Percentiles rank a stretch among this genome's conserved stretches.
Conservation (phyloP, 2,888 invertebrate species). For the Podotricha telesiphe region DNA sequence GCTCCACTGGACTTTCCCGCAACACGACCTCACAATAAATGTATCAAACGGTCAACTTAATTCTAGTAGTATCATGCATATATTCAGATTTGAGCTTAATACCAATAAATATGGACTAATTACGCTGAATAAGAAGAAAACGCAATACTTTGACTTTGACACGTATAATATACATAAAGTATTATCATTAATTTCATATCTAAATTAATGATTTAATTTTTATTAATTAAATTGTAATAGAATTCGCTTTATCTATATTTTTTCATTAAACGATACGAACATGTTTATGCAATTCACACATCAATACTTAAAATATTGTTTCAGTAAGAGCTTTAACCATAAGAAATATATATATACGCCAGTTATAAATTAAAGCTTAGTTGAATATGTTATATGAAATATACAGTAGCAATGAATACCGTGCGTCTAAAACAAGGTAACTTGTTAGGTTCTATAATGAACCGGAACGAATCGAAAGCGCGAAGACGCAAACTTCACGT, state of each 20-base stretch:
- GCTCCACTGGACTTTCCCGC: constrained; percentile 55
- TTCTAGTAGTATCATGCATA: constrained; percentile 17
- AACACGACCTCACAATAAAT: constrained; percentile 47
- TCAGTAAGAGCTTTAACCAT: too few species aligned
- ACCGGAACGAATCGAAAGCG: constrained; percentile 43
- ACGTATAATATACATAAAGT: too few species aligned
- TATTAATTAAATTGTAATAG: too few species aligned
- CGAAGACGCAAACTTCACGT: constrained; percentile 39
- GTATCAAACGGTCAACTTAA: constrained; percentile 41
- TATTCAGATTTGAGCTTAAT: background rate
- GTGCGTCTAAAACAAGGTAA: constrained; percentile 33
- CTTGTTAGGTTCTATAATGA: constrained; percentile 41
- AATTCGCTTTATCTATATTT: too few species aligned
- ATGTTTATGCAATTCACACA: too few species aligned
- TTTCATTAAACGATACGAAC: too few species aligned
- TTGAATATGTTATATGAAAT: background rate
- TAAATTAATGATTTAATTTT: too few species aligned
- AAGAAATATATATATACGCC: background rate
- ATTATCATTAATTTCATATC: too few species aligned
- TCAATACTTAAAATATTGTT: too few species aligned
- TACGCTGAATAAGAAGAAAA: constrained; percentile 21
- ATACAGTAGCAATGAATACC: constrained; percentile 4
- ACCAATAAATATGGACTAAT: constrained; percentile 24
- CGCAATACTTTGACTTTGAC: too few species aligned
- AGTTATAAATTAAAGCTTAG: background rate